Evolutionary conservation across 2,888 invertebrate species (phyloP).

Genomic region (Ornithoptera priamus): DNA sequence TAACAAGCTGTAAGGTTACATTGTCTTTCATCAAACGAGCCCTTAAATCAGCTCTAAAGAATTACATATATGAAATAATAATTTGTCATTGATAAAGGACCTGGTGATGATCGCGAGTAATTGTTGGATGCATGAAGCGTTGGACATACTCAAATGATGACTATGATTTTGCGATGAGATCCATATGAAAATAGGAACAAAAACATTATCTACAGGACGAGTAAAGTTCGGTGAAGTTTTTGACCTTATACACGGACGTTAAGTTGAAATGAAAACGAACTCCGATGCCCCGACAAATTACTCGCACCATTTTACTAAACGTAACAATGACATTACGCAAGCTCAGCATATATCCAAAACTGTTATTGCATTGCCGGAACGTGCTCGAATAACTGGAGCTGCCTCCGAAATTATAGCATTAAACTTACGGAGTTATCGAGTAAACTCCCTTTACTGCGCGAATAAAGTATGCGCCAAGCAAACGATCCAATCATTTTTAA

Average conservation of each 20-base stretch:
- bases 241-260: neutral
- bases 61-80: no score
- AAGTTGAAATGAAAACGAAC: neutral
- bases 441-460: neutral
- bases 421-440: neutral
- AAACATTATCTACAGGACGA: no score
- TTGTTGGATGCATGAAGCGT: no score
- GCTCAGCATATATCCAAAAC: slow-evolving; percentile 21
- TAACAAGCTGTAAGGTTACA: no score
- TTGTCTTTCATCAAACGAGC: no score
- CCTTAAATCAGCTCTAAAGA: no score
- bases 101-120: no score
- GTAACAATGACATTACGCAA: slow-evolving; percentile 17
- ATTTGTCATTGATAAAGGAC: no score
- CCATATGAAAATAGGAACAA: no score
- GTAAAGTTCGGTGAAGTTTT: neutral
- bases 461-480: neutral
- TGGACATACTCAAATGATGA: no score
- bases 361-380: slow-evolving; percentile 23
- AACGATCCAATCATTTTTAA: neutral
- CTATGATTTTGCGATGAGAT: no score
- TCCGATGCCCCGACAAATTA: slow-evolving; percentile 8
- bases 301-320: slow-evolving; percentile 15
- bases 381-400: slow-evolving; percentile 20
- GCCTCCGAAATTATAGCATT: slow-evolving; percentile 12